Conservation (phyloP, 1,140 invertebrate genomes). For the Rhyzopertha dominica region DNA sequence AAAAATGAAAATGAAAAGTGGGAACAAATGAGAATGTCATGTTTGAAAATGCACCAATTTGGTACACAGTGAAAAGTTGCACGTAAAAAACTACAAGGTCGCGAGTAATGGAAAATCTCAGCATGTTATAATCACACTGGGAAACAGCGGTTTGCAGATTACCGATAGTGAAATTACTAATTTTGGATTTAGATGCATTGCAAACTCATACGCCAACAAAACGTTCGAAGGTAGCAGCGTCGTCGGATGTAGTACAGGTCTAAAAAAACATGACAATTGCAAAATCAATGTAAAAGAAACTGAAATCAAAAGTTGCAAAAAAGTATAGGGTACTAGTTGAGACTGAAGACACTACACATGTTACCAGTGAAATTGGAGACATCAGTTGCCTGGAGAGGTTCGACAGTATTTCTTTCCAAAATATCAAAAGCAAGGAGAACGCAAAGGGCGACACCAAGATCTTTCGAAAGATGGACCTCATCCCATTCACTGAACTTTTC, state of each 20-base stretch:
- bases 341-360: conserved; percentile 20
- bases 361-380: conserved; percentile 19
- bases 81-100: conserved; percentile 42
- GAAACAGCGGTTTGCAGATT: conserved; percentile 35
- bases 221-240: conserved; percentile 27
- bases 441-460: no score
- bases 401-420: no score
- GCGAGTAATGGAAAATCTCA: conserved; percentile 41
- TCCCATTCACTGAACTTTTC: no score
- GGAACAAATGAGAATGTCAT: conserved; percentile 45
- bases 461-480: no score
- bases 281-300: conserved; percentile 21
- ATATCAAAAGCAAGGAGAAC: no score
- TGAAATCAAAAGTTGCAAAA: conserved; percentile 30
- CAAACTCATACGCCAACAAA: conserved; percentile 34
- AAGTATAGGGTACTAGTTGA: conserved; percentile 38
- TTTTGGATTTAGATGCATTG: conserved; percentile 42
- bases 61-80: conserved; percentile 40
- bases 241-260: conserved; percentile 27
- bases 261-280: conserved; percentile 40
- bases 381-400: no score
- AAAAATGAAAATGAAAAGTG: conserved; percentile 41
- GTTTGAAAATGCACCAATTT: conserved; percentile 45
- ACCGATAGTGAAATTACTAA: conserved; percentile 41
- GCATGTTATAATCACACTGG: conserved; percentile 46